Base-by-base conservation (phyloP, 1,140 invertebrate species). In the Cardiocondyla obscurior region DNA sequence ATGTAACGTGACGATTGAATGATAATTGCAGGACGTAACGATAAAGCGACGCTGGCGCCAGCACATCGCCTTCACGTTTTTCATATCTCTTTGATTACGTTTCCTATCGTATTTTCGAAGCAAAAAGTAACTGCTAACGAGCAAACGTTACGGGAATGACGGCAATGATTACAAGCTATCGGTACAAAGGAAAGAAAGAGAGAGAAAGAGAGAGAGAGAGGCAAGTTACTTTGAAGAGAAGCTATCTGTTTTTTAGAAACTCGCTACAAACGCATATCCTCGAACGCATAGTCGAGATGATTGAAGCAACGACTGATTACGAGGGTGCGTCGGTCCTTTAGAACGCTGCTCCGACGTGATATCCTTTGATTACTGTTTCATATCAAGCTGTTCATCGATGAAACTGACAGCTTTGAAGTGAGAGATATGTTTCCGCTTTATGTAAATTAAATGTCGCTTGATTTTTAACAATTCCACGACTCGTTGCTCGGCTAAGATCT, bases 41-140 rank as follows among this genome's bases (percentile, higher is more conserved):
- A 49, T 8, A 30, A n/a, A 33, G 39, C 3, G 12, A 30, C 30
- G 44, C 16, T 19, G 16, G 2, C 4, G 3, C 3, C 19, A 19
- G 6, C 16, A 28, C 58, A 58, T 82, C 72, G 70, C 73, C 72
- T 76, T 86, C 79, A 44, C 28, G 72, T 25, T 82, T 22, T 14
- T 70, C 28, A 14, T 33, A 16, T 25, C 30, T 25, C 16, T 67
- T 69, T 73, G 22, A 58, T 58, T 58, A 79, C 6, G 19, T 7
- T 19, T n/a, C 25, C n/a, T 30, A 16, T 44, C 33, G 46, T 82
- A 44, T 72, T 44, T 58, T 8, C 58, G 25, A 25, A 51, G 49
- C n/a, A 58, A 51, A 83, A 81, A 67, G 49, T 39, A 77, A 19
- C 49, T 77, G 28, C 86, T 88, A 88, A 88, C 81, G 65, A 88